Evolutionary conservation across 2,113 vertebrate genomes (phyloP), one percentile per base, ranked within the genome.

Genomic region (Cynopterus brachyotis): DNA sequence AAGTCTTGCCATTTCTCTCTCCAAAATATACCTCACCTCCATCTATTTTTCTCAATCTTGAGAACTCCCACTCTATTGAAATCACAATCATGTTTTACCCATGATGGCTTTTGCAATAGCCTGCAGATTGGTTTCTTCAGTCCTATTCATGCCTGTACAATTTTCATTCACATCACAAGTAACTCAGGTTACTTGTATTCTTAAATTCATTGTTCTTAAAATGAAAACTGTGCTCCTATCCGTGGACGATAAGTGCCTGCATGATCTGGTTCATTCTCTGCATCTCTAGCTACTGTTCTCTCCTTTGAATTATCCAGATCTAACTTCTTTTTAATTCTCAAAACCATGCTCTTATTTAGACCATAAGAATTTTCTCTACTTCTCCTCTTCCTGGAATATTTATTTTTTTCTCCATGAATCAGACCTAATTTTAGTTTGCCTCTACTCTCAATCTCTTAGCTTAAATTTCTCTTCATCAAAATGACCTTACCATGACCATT

Each of bases 1-100:
- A 50, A 78, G 32, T 79, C 5, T 67, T 96, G 62, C 79, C 82
- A 85, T 35, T 81, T 91, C 26, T 82, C 24, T 81, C 24, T 97
- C 72, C 92, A 95, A 95, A 89, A 26, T 30, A 59, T 20, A 82
- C 32, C 20, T 95, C 82, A 86, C 53, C 4, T 26, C 5, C 60
- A 64, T 82, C 15, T 19, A 72, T 72, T 90, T 80, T 89, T 69
- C 42, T 92, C 32, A 53, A 57, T 91, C 66, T 89, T n/a, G 64
- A 79, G 76, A 78, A 85, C 42, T 84, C 59, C 24, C 45, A 45
- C 66, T 93, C 55, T 94, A 37, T 88, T 13, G 24, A 80, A 89
- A 55, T 19, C 60, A 35, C 50, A 42, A 35, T 37, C 24, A 20
- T n/a, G 30, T 59, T 87, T 91, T 55, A 64, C 7, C 40, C 28